phyloP scores from a whole-genome alignment of 2,797 vertebrate species.

The Aulostomus chinensis region DNA sequence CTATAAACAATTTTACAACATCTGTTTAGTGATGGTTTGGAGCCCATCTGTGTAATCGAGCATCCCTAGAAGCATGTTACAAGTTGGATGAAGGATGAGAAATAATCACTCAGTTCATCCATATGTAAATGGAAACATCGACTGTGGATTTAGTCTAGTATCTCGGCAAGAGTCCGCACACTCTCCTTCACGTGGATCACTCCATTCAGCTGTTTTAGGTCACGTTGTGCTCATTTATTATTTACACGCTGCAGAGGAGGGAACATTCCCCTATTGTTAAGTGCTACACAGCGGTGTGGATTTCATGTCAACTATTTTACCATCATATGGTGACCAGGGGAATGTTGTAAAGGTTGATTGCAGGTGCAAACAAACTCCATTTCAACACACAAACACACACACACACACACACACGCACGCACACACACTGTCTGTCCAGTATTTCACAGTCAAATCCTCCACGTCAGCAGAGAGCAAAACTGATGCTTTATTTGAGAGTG shows the following conservation, averaged over 20 bases:
- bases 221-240: conserved; percentile 44
- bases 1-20: conserved; percentile 62
- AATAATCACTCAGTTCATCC: conserved; percentile 8
- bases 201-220: conserved; percentile 15
- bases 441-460: neutral
- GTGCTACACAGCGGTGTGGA: conserved; percentile 1
- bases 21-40: conserved; percentile 60
- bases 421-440: too few relatives aligned
- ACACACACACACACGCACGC: too few relatives aligned
- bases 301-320: too few relatives aligned
- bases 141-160: conserved; percentile 10
- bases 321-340: too few relatives aligned
- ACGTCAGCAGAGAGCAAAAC: neutral
- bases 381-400: too few relatives aligned
- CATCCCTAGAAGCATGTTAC: conserved; percentile 26
- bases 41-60: conserved; percentile 61
- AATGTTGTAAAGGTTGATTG: too few relatives aligned
- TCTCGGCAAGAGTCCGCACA: conserved; percentile 8
- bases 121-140: conserved; percentile 22
- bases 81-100: conserved; percentile 29
- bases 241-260: conserved; percentile 43
- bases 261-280: conserved; percentile 30
- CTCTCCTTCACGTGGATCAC: conserved; percentile 26
- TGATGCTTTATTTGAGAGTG: conserved; percentile 1
- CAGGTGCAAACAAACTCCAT: too few relatives aligned